Evolutionary conservation across 2,113 vertebrate species (phyloP), one percentile per base, ranked within the genome.

Genomic region (Gallinago media): DNA sequence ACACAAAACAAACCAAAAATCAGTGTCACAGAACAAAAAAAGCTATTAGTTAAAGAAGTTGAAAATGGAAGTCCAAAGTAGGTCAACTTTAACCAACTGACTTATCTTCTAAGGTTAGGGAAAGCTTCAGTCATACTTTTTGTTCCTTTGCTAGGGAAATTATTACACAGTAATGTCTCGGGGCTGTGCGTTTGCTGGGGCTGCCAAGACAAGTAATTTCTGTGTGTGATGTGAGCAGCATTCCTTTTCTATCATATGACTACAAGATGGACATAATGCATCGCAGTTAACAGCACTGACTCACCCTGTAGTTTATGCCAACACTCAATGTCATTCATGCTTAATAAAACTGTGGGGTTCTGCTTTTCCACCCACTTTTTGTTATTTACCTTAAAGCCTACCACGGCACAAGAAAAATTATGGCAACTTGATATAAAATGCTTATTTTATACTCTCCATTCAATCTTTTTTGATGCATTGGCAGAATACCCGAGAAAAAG

Each of bases 151-250:
- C 85, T 94, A 46, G 79, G 95, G 92, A 96, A 96, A 96, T 95
- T 94, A 95, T 96, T 96, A 96, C 94, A 85, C 68, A 92, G 79
- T 81, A 92, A 78, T 94, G 72, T 92, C 94, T 96, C 89, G 79
- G 85, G 94, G 88, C 92, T 73, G 68, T 54, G 79, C 4, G 4
- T 84, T 94, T 61, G 89, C 76, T 78, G 73, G 40, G 75, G 88
- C 83, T 96, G 92, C 96, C 94, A 95, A 93, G 88, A 94, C 75
- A 94, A 97, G 92, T 91, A 15, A 89, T 96, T 95, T 92, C 85
- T 94, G 38, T 92, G 74, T 92, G 72, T 63, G 76, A 83, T 94
- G 73, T 68, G 70, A 96, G 91, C 65, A 94, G 90, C 92, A 72
- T 97, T 96, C 79, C 80, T 91, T 49, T 71, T 93, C 90, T 91